phyloP scores from a whole-genome alignment of 1,140 invertebrate genomes.

The Drosophila nebulosa region DNA sequence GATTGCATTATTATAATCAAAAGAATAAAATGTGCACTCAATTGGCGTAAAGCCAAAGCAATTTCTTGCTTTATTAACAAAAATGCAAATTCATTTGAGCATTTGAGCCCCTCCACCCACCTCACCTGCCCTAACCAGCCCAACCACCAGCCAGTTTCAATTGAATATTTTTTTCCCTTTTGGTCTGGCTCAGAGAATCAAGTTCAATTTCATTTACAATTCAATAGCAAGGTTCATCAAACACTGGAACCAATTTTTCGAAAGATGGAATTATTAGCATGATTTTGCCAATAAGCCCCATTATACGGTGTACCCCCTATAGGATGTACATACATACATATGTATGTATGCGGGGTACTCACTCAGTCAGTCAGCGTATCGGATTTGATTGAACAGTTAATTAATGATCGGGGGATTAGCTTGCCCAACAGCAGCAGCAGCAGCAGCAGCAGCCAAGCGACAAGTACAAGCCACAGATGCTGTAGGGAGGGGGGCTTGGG shows the following conservation, averaged over 20 bases:
- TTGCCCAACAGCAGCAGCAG: constrained; percentile 3
- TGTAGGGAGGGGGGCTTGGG: too few species aligned
- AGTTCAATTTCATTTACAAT: constrained; percentile 11
- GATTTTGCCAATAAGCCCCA: constrained; percentile 18
- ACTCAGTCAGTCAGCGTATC: constrained; percentile 40
- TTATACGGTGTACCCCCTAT: not conserved
- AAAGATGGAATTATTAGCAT: constrained; percentile 51
- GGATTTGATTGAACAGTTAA: constrained; percentile 74
- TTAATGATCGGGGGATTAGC: constrained; percentile 64
- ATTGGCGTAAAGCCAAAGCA: constrained; percentile 11
- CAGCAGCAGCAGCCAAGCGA: constrained; percentile 29
- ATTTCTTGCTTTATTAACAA: constrained; percentile 48
- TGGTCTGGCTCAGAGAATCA: not conserved
- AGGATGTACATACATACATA: too few species aligned
- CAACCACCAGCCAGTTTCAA: too few species aligned
- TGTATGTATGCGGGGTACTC: not conserved
- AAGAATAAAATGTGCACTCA: constrained; percentile 33
- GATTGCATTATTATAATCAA: constrained; percentile 30
- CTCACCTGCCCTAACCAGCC: too few species aligned
- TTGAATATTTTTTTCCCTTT: too few species aligned
- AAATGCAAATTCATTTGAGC: constrained; percentile 30
- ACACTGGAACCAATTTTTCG: constrained; percentile 41
- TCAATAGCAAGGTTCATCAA: constrained; percentile 25
- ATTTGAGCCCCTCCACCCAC: too few species aligned
- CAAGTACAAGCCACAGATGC: constrained; percentile 66